Conservation (phyloP, 92 coral and sea anemone species). For the Plumapathes pennacea region DNA sequence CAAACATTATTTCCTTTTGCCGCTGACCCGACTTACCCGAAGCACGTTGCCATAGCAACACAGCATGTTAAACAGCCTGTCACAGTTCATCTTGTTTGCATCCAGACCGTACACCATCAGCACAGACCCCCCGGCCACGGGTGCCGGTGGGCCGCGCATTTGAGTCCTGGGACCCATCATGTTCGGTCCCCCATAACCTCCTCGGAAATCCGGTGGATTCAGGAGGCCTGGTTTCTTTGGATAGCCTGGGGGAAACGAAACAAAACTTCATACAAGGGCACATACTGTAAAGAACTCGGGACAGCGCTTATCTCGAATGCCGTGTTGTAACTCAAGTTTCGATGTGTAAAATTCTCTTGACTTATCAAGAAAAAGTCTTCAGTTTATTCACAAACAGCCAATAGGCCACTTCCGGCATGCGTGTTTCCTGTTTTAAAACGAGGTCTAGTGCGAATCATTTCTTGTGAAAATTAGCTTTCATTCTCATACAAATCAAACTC, state of each 20-base stretch:
- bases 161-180: slow-evolving; percentile 30
- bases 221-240: slow-evolving; percentile 82
- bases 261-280: not conserved
- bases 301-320: too few species aligned
- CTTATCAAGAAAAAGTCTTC: too few species aligned
- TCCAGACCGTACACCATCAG: slow-evolving; percentile 93
- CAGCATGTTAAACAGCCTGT: slow-evolving; percentile 78
- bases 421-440: too few species aligned
- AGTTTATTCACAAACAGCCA: too few species aligned
- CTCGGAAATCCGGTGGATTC: slow-evolving; percentile 72
- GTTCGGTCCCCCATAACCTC: slow-evolving; percentile 36
- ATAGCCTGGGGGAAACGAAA: slow-evolving; percentile 2
- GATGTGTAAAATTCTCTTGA: too few species aligned
- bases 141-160: slow-evolving; percentile 36
- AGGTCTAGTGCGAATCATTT: too few species aligned
- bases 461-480: too few species aligned
- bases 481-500: too few species aligned
- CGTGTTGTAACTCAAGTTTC: too few species aligned
- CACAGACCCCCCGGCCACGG: slow-evolving; percentile 79
- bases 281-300: too few species aligned
- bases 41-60: slow-evolving; percentile 98
- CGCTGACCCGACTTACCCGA: slow-evolving; percentile 66
- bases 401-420: too few species aligned
- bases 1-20: too few species aligned
- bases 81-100: slow-evolving; percentile 86